A percentile compares a stretch with the other conserved stretches of the same genome.
Conservation (phyloP, 2,797 vertebrate species). For the Etheostoma perlongum region DNA sequence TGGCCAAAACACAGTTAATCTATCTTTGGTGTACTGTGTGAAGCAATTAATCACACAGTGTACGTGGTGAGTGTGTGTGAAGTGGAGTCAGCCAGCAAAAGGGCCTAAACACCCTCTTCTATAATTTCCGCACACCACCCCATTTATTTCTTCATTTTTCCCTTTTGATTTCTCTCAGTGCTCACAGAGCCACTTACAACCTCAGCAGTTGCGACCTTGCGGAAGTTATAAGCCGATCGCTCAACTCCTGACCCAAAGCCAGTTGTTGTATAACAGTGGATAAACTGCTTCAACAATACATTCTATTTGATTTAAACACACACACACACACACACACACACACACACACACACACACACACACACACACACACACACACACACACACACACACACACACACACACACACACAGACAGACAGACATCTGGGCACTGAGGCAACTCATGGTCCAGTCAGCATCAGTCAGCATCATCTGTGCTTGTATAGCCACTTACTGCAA, state of each 20-base stretch:
- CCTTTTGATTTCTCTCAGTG: conserved; percentile 46
- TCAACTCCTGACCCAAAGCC: conserved; percentile 63
- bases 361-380: conserved; percentile 32
- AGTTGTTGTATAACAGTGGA: conserved; percentile 66
- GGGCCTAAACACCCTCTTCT: conserved; percentile 40
- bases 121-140: conserved; percentile 42
- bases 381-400: conserved; percentile 26
- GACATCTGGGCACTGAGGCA: conserved; percentile 63
- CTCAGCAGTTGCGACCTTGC: conserved; percentile 67
- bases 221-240: conserved; percentile 58
- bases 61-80: conserved; percentile 40
- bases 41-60: conserved; percentile 61
- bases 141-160: conserved; percentile 28
- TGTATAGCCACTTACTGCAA: conserved; percentile 29
- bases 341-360: conserved; percentile 19
- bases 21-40: conserved; percentile 38
- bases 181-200: conserved; percentile 45
- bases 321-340: conserved; percentile 21
- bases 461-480: conserved; percentile 65
- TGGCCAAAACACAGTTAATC: conserved; percentile 50
- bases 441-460: conserved; percentile 66
- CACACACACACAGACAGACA: conserved; percentile 8
- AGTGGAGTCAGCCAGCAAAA: conserved; percentile 25
- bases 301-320: conserved; percentile 60
- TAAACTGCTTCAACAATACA: conserved; percentile 56